A percentile compares a stretch with the other conserved stretches of the same genome.
Conservation (phyloP, 2,888 invertebrate genomes). For the Cistogaster globosa region DNA sequence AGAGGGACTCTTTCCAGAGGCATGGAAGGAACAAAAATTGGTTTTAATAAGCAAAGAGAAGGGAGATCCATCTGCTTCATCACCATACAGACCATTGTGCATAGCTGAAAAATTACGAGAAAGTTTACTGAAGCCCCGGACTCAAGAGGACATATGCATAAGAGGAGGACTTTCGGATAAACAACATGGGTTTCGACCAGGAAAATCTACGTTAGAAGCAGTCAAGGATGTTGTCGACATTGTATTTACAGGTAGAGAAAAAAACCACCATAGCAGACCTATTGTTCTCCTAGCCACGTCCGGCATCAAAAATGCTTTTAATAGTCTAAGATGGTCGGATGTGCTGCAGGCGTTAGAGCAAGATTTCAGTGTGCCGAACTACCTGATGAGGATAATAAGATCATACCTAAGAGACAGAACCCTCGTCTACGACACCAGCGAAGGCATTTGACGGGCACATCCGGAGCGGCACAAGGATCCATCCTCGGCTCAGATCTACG, state of each 20-base stretch:
- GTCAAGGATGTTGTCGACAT: no score
- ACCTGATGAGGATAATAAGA: not conserved
- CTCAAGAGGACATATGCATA: no score
- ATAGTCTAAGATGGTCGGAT: not conserved
- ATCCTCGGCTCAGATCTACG: not conserved
- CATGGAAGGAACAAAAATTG: not conserved
- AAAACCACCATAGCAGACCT: not conserved
- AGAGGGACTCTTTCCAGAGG: not conserved
- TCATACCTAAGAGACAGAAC: not conserved
- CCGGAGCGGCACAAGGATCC: not conserved
- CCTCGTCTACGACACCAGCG: not conserved
- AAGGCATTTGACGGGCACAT: not conserved
- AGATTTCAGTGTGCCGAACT: not conserved
- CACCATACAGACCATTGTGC: no score
- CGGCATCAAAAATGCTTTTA: not conserved
- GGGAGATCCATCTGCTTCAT: no score
- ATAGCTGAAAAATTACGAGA: no score
- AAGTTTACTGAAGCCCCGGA: no score
- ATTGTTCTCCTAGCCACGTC: not conserved
- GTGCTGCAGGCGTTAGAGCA: not conserved
- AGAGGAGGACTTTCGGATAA: no score
- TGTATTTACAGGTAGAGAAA: not conserved
- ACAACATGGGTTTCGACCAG: no score
- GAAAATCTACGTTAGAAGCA: no score
- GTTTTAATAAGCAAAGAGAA: not conserved